Conservation (phyloP, 2,797 vertebrate genomes). For the Linurgus olivaceus region DNA sequence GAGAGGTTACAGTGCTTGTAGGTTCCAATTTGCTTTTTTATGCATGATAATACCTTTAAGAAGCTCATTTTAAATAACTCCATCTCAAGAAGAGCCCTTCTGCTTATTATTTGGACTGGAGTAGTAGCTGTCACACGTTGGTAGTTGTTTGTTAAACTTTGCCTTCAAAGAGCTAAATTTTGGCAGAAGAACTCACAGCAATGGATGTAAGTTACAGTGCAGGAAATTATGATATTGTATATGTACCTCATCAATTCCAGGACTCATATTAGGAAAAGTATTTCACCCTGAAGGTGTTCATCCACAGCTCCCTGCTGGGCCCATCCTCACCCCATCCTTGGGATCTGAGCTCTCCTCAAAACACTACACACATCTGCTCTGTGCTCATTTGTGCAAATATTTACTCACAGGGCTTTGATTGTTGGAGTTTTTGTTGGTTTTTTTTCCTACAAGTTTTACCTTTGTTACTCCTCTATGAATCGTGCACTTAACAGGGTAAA, state of each 20-base stretch:
- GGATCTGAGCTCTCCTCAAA: neutral
- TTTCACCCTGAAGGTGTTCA: neutral
- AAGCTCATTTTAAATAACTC: neutral
- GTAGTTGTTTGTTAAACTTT: neutral
- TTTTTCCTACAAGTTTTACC: neutral
- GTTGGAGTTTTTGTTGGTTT: neutral
- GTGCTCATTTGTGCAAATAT: neutral
- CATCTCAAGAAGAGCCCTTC: neutral
- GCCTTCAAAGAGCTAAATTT: neutral
- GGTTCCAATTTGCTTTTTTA: neutral
- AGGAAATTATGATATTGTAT: neutral
- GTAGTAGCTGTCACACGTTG: neutral
- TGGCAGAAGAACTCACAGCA: neutral
- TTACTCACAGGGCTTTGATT: neutral
- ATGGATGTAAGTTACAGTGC: neutral
- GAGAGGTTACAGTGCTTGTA: neutral
- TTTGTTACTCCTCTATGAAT: constrained; percentile 1
- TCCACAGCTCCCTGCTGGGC: neutral
- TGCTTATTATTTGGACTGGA: neutral
- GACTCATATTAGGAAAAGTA: neutral
- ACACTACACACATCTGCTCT: neutral
- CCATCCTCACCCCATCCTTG: neutral
- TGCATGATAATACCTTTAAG: neutral
- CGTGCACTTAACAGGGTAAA: neutral
- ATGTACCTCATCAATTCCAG: neutral